phyloP scores from a whole-genome alignment of 2,797 vertebrate genomes.

The Neostethus bicornis region DNA sequence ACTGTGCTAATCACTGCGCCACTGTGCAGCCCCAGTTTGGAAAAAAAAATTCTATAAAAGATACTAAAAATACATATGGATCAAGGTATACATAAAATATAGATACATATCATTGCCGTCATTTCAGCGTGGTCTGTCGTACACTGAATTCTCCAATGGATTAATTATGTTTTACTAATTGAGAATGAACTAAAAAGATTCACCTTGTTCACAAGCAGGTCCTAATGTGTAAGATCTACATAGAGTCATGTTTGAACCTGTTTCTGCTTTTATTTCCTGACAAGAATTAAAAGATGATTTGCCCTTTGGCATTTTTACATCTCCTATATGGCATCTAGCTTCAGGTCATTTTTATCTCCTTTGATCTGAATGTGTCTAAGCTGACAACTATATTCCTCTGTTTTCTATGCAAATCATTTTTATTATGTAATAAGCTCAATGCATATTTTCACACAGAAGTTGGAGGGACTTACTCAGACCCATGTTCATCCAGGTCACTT shows the following conservation, averaged over 20 bases:
- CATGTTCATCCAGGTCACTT: constrained; percentile 83
- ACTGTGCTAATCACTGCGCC: too few relatives aligned
- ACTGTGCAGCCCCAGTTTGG: too few relatives aligned
- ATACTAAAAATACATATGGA: too few relatives aligned
- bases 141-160: not conserved
- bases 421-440: not conserved
- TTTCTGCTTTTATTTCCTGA: not conserved
- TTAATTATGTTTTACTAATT: not conserved
- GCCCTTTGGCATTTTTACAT: not conserved
- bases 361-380: not conserved
- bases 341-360: not conserved
- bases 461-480: constrained; percentile 79
- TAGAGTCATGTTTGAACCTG: not conserved
- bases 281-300: constrained; percentile 21
- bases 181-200: not conserved
- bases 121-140: too few relatives aligned
- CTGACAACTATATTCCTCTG: not conserved
- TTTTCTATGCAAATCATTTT: too few relatives aligned
- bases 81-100: too few relatives aligned
- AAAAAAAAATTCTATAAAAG: too few relatives aligned
- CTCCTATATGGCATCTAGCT: not conserved
- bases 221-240: not conserved
- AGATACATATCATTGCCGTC: too few relatives aligned
- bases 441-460: not conserved
- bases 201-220: not conserved